Evolutionary conservation across 1,140 invertebrate genomes (phyloP).

Genomic region (Neodiprion pinetum): DNA sequence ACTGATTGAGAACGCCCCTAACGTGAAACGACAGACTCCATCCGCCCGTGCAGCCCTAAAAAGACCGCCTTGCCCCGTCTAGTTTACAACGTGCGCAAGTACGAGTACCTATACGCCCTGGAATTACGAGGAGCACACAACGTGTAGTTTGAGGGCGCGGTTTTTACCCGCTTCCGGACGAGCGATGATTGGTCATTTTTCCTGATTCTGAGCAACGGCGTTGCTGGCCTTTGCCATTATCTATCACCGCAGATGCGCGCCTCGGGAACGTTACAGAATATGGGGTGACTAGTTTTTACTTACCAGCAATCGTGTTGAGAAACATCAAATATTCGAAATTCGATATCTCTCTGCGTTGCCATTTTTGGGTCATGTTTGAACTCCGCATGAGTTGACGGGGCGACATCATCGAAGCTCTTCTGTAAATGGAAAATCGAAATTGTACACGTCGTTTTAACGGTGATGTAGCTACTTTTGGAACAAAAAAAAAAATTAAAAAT

Average conservation of each 20-base stretch:
- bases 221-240: too few relatives aligned
- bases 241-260: neutral
- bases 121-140: too few relatives aligned
- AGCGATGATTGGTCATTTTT: too few relatives aligned
- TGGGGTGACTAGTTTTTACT: slow-evolving; percentile 43
- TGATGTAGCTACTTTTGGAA: neutral
- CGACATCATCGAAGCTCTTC: slow-evolving; percentile 97
- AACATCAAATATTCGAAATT: slow-evolving; percentile 99
- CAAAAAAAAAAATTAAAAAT: neutral
- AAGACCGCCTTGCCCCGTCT: slow-evolving; percentile 24
- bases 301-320: slow-evolving; percentile 98
- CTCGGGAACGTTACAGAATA: neutral
- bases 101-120: too few relatives aligned
- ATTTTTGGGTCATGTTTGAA: slow-evolving; percentile 99
- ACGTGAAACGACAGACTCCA: slow-evolving; percentile 59
- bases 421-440: slow-evolving; percentile 57
- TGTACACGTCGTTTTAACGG: neutral
- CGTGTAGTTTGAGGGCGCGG: too few relatives aligned
- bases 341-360: slow-evolving; percentile 97
- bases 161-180: too few relatives aligned
- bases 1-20: slow-evolving; percentile 63
- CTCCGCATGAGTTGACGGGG: slow-evolving; percentile 97
- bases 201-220: too few relatives aligned
- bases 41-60: slow-evolving; percentile 54
- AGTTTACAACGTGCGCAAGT: too few relatives aligned